These are phyloP conservation scores for Chondrosia reniformis DNA, from an alignment of 37 sponge, comb jelly and placozoan genomes.

Conservation along the genomic window DNA sequence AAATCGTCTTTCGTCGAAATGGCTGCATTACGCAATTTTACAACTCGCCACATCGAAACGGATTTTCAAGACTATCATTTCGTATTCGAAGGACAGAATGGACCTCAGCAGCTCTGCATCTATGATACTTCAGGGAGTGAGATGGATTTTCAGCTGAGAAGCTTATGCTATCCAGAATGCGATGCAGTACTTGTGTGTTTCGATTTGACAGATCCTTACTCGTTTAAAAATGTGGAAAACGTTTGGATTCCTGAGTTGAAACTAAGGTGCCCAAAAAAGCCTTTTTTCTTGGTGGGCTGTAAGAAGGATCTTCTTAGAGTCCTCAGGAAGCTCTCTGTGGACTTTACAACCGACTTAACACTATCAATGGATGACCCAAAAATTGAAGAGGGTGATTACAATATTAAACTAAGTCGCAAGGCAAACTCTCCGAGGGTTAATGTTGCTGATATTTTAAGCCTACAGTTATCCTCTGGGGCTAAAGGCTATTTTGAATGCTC, in stretches of 20 bases:
- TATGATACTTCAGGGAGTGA: constrained; percentile 52
- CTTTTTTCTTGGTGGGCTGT: constrained; percentile 66
- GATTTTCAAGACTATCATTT: constrained; percentile 33
- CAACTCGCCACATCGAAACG: constrained; percentile 40
- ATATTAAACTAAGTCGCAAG: too few relatives aligned
- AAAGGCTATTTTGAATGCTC: constrained; percentile 58
- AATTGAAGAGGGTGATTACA: not conserved
- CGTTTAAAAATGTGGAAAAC: constrained; percentile 35
- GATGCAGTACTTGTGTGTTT: constrained; percentile 63
- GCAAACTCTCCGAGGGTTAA: not conserved
- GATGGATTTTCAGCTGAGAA: constrained; percentile 6
- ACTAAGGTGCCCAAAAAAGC: constrained; percentile 29
- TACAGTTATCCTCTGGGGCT: constrained; percentile 32
- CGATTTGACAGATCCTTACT: constrained; percentile 45
- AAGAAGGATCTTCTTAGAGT: constrained; percentile 39
- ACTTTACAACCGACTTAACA: not conserved
- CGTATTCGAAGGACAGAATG: constrained; percentile 13
- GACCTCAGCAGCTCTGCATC: constrained; percentile 34
- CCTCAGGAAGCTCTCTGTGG: constrained; percentile 11
- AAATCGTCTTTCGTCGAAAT: constrained; percentile 55
- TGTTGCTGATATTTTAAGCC: not conserved
- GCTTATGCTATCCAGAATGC: constrained; percentile 38
- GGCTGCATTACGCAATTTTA: constrained; percentile 29
- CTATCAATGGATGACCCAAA: not conserved
- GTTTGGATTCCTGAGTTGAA: constrained; percentile 64